Evolutionary conservation across 2,113 vertebrate genomes (phyloP), one percentile per base, ranked within the genome.

Genomic region (Erinaceus europaeus): DNA sequence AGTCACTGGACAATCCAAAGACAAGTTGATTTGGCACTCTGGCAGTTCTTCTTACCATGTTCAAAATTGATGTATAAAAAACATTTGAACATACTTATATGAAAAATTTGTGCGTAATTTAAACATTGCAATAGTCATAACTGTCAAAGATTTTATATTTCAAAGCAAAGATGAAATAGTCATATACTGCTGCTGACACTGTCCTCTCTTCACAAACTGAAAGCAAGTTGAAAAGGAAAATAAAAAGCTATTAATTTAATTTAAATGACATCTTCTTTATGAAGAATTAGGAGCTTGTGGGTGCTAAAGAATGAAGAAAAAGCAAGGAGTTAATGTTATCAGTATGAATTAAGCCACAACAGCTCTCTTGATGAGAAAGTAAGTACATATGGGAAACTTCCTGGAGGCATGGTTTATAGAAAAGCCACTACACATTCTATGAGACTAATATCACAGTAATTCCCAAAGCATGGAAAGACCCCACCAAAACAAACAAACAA

Each of bases 121-220:
- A 88, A 79, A 42, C 9, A 23, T 83, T 62, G 8, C 21, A 68
- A 61, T 75, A 83, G 25, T 7, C 23, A 42, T n/a, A 38, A 1
- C 52, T 87, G 9, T 80, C 46, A 84, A 88, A 83, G 34, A 68
- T 67, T 86, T 82, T n/a, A 59, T 79, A 65, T 50, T 79, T 36
- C 65, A 82, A 74, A 9, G 84, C 17, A 85, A 81, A 11, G 5
- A 72, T 27, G 74, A 64, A 91, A 69, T 48, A 64, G 12, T 73
- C 15, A 83, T 74, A 65, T 13, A 67, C 9, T 84, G 72, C 52
- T 81, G n/a, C 32, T 61, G 77, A 74, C 59, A 68, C 17, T 21
- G 62, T 77, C 29, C 42, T 85, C 48, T 62, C 15, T 61, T 72
- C 2, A 27, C 64, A 86, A 72, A 73, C 12, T 55, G 27, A 84